Evolutionary conservation across 1,140 invertebrate species (phyloP).

Genomic region (Ceratosolen solmsi): DNA sequence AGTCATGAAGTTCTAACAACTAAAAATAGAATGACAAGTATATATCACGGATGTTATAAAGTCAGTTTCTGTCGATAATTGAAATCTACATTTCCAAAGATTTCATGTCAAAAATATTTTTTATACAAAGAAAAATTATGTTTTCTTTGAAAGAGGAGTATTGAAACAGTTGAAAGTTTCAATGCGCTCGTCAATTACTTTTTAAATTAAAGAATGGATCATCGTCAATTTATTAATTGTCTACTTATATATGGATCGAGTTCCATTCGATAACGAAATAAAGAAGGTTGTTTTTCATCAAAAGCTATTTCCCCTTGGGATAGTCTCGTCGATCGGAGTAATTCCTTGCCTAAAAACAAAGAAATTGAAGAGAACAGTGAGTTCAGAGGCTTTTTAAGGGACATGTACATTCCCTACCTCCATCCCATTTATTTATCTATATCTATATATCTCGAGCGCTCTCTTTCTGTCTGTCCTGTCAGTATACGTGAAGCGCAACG

Average conservation of each 20-base stretch:
- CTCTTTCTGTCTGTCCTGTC: background rate
- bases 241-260: background rate
- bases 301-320: background rate
- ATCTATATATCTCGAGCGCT: background rate
- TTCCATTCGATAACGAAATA: background rate
- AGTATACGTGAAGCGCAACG: background rate
- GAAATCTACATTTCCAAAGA: background rate
- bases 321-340: background rate
- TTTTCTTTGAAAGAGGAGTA: no score
- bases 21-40: background rate
- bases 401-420: background rate
- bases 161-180: background rate
- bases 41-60: background rate
- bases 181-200: background rate
- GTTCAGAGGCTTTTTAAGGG: conserved; percentile 22
- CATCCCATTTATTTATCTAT: background rate
- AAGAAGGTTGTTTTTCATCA: background rate
- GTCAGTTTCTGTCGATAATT: background rate
- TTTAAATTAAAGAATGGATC: background rate
- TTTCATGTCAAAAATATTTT: no score
- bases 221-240: background rate
- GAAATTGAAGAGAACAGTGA: conserved; percentile 32
- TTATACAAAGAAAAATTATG: no score
- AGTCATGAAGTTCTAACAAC: background rate
- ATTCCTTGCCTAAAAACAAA: conserved; percentile 22